Percentiles rank a stretch among this genome's conserved stretches.
These are phyloP conservation scores for Propsilocerus akamusi DNA, from an alignment of 1,140 invertebrate species.

Conservation along the genomic window DNA sequence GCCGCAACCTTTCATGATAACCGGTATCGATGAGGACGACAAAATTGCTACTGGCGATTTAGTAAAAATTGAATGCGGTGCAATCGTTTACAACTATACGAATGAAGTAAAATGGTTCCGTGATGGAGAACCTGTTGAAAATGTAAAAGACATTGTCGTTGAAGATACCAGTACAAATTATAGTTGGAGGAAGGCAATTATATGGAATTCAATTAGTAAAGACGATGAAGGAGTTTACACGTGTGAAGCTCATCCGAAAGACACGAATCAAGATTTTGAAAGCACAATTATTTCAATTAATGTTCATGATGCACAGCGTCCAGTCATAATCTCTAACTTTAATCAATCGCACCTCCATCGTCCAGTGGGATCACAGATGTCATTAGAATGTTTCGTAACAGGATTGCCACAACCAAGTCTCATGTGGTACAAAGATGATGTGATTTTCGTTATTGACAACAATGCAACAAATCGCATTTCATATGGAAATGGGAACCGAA, in stretches of 20 bases:
- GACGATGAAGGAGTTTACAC: constrained; percentile 9
- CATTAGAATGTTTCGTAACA: background rate
- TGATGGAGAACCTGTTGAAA: constrained; percentile 10
- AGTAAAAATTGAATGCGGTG: constrained; percentile 29
- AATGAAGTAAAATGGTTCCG: constrained; percentile 24
- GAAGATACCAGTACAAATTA: constrained; percentile 5
- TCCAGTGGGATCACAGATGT: background rate
- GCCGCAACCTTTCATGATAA: constrained; percentile 14
- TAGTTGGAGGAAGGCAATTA: constrained; percentile 5
- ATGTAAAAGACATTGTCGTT: constrained; percentile 7
- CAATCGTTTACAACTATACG: constrained; percentile 31
- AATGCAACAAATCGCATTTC: constrained; percentile 19
- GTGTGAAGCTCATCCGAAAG: background rate
- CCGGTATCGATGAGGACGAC: constrained; percentile 12
- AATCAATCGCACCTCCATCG: background rate
- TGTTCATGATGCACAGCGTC: background rate
- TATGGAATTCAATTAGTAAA: constrained; percentile 8
- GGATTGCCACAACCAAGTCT: background rate
- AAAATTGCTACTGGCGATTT: constrained; percentile 30
- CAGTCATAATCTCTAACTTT: background rate
- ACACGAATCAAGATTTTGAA: background rate
- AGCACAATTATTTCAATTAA: background rate
- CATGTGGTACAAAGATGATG: constrained; percentile 11
- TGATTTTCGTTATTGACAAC: constrained; percentile 8
- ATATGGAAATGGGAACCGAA: constrained; percentile 14